Base-by-base conservation (phyloP, 2,888 invertebrate genomes). In the Pandemis corylana region DNA sequence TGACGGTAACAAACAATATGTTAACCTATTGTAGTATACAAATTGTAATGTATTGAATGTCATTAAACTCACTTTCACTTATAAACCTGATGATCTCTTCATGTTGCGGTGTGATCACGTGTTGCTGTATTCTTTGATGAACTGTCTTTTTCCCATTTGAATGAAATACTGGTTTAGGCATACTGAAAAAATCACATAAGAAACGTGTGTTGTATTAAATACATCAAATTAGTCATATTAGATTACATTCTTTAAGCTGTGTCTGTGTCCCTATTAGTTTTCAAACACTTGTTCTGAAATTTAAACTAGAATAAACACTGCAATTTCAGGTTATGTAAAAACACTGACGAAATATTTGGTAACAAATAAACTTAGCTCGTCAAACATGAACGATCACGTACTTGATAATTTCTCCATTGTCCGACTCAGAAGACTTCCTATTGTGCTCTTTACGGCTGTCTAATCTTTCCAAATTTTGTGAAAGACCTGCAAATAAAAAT, bases 31-130 rank as follows among this genome's bases (percentile, higher is more conserved):
- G 51, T 20, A 51, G 13, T 36, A 2, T 36, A 36, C 28, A 36
- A 36, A 36, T 36, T 36, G 28, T 36, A 36, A 36, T 36, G 28
- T 36, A 36, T 36, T 36, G 28, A 36, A 36, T 36, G 28, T 10
- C 12, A 12, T 12, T 46, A 12, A 12, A 95, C 96, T 96, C 95
- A 98, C 98, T 97, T 90, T 97, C 97, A 90, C 97, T 96, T 84
- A 98, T 96, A 91, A 96, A 98, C 94, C 96, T 96, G 85, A 98
- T 97, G 80, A 98, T 96, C 94, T 98, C 98, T 87, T 98, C 97
- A 87, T 98, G 98, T 84, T 98, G 97, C 72, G 97, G 98, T 89
- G 89, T 95, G 90, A 90, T 95, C 86, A 89, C 94, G 95, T 95
- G 90, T 88, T 95, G 90, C 87, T 95, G 85, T 95, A 95, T 91